A percentile compares a stretch with the other conserved stretches of the same genome.
Evolutionary conservation across 35 echinoderm and acorn worm genomes (phyloP).

Genomic region (Nesometra sesokonis): DNA sequence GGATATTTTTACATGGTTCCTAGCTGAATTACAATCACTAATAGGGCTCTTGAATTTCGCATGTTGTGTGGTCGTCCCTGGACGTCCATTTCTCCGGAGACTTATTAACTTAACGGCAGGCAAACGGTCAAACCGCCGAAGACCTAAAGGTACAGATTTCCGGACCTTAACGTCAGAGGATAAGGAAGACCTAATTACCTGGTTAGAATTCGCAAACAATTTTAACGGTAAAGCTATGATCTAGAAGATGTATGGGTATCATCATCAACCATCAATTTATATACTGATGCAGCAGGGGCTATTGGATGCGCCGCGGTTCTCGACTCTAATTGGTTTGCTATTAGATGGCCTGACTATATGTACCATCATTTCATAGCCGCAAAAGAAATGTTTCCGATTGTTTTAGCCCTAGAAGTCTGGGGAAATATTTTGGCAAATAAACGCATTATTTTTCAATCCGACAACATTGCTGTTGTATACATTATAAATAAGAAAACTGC

Average conservation of each 20-base stretch:
- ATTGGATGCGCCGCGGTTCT: background rate
- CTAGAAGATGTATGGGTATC: background rate
- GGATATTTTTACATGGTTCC: no score
- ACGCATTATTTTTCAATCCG: no score
- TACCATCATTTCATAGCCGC: background rate
- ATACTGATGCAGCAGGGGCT: background rate
- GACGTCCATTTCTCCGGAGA: constrained; percentile 1
- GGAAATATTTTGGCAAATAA: no score
- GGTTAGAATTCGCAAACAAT: no score
- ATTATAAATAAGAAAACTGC: no score
- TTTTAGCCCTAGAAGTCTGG: background rate
- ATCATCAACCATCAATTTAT: background rate
- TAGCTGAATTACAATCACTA: constrained; percentile 13
- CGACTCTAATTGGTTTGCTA: background rate
- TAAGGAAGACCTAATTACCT: no score
- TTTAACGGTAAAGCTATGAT: no score
- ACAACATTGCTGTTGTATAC: no score
- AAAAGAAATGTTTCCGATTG: background rate
- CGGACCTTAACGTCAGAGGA: no score
- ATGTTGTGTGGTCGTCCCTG: background rate
- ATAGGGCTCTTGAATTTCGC: constrained; percentile 32
- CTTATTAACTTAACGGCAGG: constrained; percentile 14
- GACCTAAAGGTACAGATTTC: no score
- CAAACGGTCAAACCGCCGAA: no score
- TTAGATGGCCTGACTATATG: background rate